A percentile compares a stretch with the other conserved stretches of the same genome.
These are phyloP conservation scores for Paedocypris micromegethes DNA, from an alignment of 2,797 vertebrate genomes.

Conservation along the genomic window DNA sequence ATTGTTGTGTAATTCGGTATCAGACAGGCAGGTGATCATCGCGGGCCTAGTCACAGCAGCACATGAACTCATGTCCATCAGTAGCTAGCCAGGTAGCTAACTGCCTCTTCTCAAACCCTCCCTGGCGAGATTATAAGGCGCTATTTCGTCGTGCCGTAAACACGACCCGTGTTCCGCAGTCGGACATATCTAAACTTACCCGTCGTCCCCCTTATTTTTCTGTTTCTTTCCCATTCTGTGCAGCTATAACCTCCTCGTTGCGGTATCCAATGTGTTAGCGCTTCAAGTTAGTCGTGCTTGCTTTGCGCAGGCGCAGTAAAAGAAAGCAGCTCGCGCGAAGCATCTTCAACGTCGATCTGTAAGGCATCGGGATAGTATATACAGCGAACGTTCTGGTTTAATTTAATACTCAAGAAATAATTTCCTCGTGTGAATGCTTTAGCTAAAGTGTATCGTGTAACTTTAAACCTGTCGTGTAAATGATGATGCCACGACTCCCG, in stretches of 20 bases:
- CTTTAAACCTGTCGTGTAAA: too few species aligned
- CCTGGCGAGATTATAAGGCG: neutral
- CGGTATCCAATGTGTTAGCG: conserved; percentile 36
- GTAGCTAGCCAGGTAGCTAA: conserved; percentile 31
- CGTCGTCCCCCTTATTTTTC: conserved; percentile 72
- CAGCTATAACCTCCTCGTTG: conserved; percentile 40
- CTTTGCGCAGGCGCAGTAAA: conserved; percentile 45
- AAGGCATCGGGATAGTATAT: neutral
- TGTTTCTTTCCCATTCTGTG: conserved; percentile 72
- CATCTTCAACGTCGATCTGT: neutral
- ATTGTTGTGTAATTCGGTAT: neutral
- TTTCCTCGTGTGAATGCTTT: too few species aligned
- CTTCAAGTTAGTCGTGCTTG: conserved; percentile 40
- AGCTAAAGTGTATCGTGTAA: too few species aligned
- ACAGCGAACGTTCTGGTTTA: too few species aligned
- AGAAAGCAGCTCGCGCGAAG: neutral
- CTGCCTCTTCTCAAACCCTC: neutral
- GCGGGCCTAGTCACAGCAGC: conserved; percentile 38
- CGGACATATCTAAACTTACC: conserved; percentile 50
- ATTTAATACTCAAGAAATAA: too few species aligned
- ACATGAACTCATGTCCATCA: conserved; percentile 41
- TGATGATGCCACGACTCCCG: too few species aligned
- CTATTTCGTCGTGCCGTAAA: neutral
- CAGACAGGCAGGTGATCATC: neutral
- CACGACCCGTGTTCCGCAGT: neutral